Evolutionary conservation across 2,888 invertebrate genomes (phyloP), one percentile per base, ranked within the genome.

Genomic region (Microplitis deprimator): DNA sequence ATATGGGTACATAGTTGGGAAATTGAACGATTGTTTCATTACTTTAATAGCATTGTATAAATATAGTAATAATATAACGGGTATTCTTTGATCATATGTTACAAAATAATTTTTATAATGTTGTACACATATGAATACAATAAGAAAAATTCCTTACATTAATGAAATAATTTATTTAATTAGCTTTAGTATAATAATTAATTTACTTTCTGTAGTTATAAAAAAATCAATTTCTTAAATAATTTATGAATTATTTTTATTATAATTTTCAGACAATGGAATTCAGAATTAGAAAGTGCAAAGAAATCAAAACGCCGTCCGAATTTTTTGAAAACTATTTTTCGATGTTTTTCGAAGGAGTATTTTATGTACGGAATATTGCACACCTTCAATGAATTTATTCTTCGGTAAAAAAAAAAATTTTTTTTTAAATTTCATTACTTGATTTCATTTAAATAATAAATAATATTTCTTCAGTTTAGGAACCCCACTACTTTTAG

Each of bases 401-500:
- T 86, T 72, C 83, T 90, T 80, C 85, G 86, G 86, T 85, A 80
- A 81, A n/a, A 40, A 5, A n/a, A 50, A 17, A 50, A 41, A 20
- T 29, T 50, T 59, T 62, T 8, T 69, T 6, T 60, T 13, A 5
- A 7, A 2, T 13, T 60, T 69, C 7, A n/a, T 64, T 29, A 29
- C 4, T 29, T 29, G 4, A 29, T 29, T 29, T 29, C 4, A 29
- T 29, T 29, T 29, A 29, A 4, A 29, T 29, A 29, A 29, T 29
- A 29, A 29, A 29, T 29, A 29, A 29, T 3, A 29, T 29, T 29
- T 29, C 29, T 60, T 0, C 87, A 94, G 94, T 82, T 91, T 95
- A 39, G 92, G 93, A 73, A 94, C 94, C 82, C 94, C 95, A 5
- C 90, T 94, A 41, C 92, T 93, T 73, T 86, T 95, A 75, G 94